Conservation (phyloP, 2,797 vertebrate genomes). For the Coregonus sp. region DNA sequence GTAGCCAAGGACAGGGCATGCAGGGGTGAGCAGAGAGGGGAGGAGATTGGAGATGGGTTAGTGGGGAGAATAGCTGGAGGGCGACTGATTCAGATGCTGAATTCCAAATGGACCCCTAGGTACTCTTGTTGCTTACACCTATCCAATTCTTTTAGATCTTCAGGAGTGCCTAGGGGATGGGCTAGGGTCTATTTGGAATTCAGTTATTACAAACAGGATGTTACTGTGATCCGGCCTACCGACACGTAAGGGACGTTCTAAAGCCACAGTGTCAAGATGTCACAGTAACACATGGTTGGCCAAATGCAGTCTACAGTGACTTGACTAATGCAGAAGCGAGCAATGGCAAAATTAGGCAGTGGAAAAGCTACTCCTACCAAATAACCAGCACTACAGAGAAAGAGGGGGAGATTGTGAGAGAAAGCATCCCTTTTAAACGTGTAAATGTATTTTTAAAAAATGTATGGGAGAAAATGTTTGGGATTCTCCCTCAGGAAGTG, state of each 20-base stretch:
- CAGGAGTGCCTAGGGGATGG: too few relatives aligned
- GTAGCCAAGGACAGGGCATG: constrained; percentile 3
- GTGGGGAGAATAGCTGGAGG: neutral
- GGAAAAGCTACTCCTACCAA: neutral
- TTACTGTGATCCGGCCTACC: neutral
- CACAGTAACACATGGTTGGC: neutral
- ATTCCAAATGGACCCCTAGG: neutral
- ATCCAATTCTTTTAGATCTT: too few relatives aligned
- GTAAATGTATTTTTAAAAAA: constrained; percentile 55
- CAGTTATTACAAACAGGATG: neutral
- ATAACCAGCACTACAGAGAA: neutral
- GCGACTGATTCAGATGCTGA: neutral
- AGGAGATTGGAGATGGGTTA: neutral
- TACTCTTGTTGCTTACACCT: neutral
- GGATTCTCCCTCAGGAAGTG: constrained; percentile 50
- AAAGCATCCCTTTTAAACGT: constrained; percentile 47
- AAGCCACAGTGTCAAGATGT: neutral
- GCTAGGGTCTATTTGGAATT: neutral
- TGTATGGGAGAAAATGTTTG: constrained; percentile 33
- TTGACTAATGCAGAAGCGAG: neutral
- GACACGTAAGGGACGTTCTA: neutral
- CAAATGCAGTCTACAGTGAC: neutral
- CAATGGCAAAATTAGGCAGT: neutral
- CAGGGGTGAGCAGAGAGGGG: constrained; percentile 8
- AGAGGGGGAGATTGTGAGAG: neutral